Evolutionary conservation across 2,888 invertebrate species (phyloP), one percentile per base, ranked within the genome.

Genomic region (Pomacea canaliculata): DNA sequence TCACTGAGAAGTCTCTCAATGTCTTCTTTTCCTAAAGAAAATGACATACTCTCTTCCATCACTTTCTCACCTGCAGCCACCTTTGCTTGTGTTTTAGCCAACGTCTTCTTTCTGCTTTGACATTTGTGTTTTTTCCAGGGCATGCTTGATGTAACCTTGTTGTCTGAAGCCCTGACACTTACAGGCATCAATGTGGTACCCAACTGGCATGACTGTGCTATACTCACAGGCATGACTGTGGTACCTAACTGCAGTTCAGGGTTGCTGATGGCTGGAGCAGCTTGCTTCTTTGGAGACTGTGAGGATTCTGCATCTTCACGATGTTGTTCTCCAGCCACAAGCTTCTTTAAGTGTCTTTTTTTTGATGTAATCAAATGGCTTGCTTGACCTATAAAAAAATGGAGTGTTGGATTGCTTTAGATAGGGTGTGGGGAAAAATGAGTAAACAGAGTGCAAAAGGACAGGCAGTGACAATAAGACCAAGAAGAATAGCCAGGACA

Each of bases 1-100:
- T 78, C 76, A 48, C 46, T 48, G 9, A 78, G 68, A 23, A 78
- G 70, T 19, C 70, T 60, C 7, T 69, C n/a, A 4, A 78, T 63
- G n/a, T 78, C 76, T 66, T 78, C 78, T 18, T 7, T 19, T 23
- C 10, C 23, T n/a, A 46, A 10, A 51, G 48, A 46, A n/a, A 19
- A 13, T 68, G 46, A 68, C 19, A 12, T 19, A 10, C 27, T 27
- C 2, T 27, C 16, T 8, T 10, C 16, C 16, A 16, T 2, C 4
- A 13, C 51, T 56, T 8, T 56, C 12, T 10, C 8, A 8, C 16
- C 16, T 16, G 16, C 51, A 56, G 51, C 16, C 51, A 10, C 51
- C 10, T 2, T 7, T 51, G 23, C 18, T 62, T 56, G 8, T 71
- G 7, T 49, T 27, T 18, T 19, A 23, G 5, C n/a, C 48, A 9